Evolutionary conservation across 2,113 vertebrate species (phyloP), one percentile per base, ranked within the genome.

Genomic region (Sigmodon hispidus): DNA sequence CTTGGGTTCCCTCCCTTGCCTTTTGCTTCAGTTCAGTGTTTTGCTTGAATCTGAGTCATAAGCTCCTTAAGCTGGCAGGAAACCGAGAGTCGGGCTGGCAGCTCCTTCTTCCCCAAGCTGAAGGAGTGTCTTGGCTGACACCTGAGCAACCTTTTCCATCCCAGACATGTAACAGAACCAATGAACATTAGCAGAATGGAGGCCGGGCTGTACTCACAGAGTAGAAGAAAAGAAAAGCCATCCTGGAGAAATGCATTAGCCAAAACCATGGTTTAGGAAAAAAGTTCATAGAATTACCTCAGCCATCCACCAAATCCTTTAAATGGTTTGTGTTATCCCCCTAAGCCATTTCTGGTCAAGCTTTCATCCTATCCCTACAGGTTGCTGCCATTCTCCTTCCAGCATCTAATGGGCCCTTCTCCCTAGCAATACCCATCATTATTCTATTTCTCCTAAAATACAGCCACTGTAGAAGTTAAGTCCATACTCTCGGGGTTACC

Each of bases 11-110:
- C 91, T 97, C 94, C 77, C 81, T 97, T 40, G 83, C 89, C 59
- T 94, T 91, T 95, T 96, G 91, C 94, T 96, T 94, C 91, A 93
- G 57, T 76, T 93, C 61, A 81, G 69, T 98, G 95, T 97, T 98
- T 97, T 96, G 92, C 91, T 97, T 98, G 95, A 97, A 96, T 96
- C 96, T 98, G 97, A 98, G 96, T 98, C 97, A 98, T 95, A 95
- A 97, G 1, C 95, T 97, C 96, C 95, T 97, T 96, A 96, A 96
- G 87, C 97, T 96, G 96, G 95, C 96, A 97, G 96, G 97, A 98
- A 97, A 92, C 0, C 31, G 89, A 95, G 29, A 94, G 96, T 96
- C 34, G 3, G 90, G 94, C 95, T 97, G 96, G 97, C 97, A 97
- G 94, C 52, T 97, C 89, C 45, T 17, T 95, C 86, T 97, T 90